Conservation (phyloP, 1,140 invertebrate species). For the Apocrypta bakeri region DNA sequence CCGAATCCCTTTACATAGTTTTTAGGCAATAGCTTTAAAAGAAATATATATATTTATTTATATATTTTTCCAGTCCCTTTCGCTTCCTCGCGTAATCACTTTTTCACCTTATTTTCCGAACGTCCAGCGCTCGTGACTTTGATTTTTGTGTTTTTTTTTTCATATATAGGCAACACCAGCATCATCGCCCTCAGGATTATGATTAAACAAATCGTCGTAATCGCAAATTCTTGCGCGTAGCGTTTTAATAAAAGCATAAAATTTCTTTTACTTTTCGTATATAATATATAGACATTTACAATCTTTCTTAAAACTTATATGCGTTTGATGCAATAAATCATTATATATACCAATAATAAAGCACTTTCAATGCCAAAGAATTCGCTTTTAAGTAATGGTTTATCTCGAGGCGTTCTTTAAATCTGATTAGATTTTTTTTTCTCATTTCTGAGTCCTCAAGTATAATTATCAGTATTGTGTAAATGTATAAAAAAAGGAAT, state of each 20-base stretch:
- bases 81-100: not conserved
- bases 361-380: slow-evolving; percentile 40
- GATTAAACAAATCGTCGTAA: not conserved
- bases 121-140: slow-evolving; percentile 44
- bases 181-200: not conserved
- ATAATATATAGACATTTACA: slow-evolving; percentile 30
- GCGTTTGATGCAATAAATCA: not conserved
- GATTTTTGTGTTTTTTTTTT: slow-evolving; percentile 15
- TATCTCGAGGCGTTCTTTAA: not conserved
- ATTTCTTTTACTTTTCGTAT: not conserved
- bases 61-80: not conserved
- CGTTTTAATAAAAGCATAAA: not conserved
- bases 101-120: not conserved
- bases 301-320: slow-evolving; percentile 18
- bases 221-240: not conserved
- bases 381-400: not conserved
- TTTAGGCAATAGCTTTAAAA: slow-evolving; percentile 26
- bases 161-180: slow-evolving; percentile 8
- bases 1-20: not conserved
- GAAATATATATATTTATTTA: slow-evolving; percentile 35
- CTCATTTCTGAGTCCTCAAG: too few species aligned
- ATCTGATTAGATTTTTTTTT: too few species aligned
- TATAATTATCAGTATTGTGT: too few species aligned
- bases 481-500: not conserved
- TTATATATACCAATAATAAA: slow-evolving; percentile 4